A percentile compares a stretch with the other conserved stretches of the same genome.
These are phyloP conservation scores for Astreopora myriophthalma DNA, from an alignment of 64 coral and sea anemone species.

Conservation along the genomic window DNA sequence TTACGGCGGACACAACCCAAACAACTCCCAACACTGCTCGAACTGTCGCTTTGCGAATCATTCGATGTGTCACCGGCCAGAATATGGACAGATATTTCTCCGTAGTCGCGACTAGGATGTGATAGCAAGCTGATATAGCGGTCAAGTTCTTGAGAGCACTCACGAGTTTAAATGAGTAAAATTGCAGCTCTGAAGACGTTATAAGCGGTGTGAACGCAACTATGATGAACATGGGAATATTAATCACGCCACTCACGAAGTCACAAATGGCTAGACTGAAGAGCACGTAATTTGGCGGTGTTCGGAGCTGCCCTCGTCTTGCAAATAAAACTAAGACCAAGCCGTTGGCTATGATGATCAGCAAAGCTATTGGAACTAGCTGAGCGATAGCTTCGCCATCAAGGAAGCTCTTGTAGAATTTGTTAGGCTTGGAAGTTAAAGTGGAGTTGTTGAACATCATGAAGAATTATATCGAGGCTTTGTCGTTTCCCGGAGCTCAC, in stretches of 20 bases:
- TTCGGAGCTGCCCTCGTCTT: neutral
- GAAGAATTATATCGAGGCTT: neutral
- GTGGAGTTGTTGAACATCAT: neutral
- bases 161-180: neutral
- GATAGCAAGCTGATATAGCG: conserved; percentile 24
- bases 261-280: conserved; percentile 5
- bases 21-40: neutral
- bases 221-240: conserved; percentile 4
- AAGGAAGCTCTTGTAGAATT: neutral
- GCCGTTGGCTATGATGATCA: neutral
- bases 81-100: conserved; percentile 26
- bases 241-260: neutral
- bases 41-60: conserved; percentile 6
- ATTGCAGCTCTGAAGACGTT: neutral
- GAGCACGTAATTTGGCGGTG: conserved; percentile 2
- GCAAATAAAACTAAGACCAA: conserved; percentile 17
- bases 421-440: neutral
- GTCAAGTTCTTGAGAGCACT: conserved; percentile 9
- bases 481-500: neutral
- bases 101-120: conserved; percentile 11
- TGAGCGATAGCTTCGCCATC: neutral
- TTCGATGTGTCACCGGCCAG: conserved; percentile 10
- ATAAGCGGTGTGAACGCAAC: conserved; percentile 4
- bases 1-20: neutral
- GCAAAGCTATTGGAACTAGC: neutral